A percentile compares a stretch with the other conserved stretches of the same genome.
phyloP scores from a whole-genome alignment of 2,888 invertebrate species.

The Agriopis leucophaearia region DNA sequence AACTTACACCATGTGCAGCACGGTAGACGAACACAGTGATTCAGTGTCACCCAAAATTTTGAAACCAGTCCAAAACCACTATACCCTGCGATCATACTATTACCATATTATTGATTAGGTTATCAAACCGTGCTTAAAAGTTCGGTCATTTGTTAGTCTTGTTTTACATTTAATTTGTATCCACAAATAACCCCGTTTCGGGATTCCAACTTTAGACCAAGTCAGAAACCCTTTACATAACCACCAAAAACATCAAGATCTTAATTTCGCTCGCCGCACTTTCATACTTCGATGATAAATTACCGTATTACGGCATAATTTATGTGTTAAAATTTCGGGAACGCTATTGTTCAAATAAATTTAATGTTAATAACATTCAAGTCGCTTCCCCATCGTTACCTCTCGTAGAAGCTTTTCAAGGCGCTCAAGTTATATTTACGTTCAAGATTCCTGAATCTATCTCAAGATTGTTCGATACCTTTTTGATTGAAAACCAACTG shows the following conservation, averaged over 20 bases:
- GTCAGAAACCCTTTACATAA: slow-evolving; percentile 40
- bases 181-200: slow-evolving; percentile 10
- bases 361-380: slow-evolving; percentile 40
- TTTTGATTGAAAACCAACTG: slow-evolving; percentile 23
- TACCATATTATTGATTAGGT: background rate
- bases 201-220: slow-evolving; percentile 23
- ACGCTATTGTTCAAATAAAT: slow-evolving; percentile 45
- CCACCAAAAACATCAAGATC: slow-evolving; percentile 42
- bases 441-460: slow-evolving; percentile 18
- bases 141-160: slow-evolving; percentile 3
- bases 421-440: slow-evolving; percentile 37
- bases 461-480: slow-evolving; percentile 16
- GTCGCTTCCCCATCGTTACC: slow-evolving; percentile 32
- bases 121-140: background rate
- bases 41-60: background rate
- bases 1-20: too few relatives aligned
- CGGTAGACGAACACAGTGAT: background rate
- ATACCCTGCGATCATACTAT: background rate
- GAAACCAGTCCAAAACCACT: background rate
- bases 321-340: slow-evolving; percentile 40
- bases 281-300: slow-evolving; percentile 44
- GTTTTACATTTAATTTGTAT: slow-evolving; percentile 1
- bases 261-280: slow-evolving; percentile 40
- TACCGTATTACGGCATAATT: slow-evolving; percentile 41
- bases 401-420: slow-evolving; percentile 37